Base-by-base conservation (phyloP, 2,113 vertebrate species). In the Plestiodon gilberti region DNA sequence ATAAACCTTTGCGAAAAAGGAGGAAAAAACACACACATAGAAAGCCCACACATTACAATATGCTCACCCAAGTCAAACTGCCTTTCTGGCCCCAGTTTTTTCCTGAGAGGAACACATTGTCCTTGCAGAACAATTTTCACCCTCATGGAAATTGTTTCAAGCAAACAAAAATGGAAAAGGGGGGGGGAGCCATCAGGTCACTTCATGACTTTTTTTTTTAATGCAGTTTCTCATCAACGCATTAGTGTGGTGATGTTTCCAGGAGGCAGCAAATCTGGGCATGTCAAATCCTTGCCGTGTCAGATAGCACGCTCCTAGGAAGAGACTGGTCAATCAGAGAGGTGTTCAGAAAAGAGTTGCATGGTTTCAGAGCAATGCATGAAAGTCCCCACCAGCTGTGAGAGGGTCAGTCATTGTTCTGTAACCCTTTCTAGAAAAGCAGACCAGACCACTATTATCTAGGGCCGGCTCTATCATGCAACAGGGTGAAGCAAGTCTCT, bases 61-160 rank as follows among this genome's bases (percentile, higher is more conserved):
- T 93, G 90, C 90, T 93, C 90, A 84, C 94, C 83, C 84, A 82
- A 93, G 90, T 92, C 38, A 62, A 90, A 74, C 91, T 94, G 93
- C 84, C 85, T 95, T 93, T 89, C 90, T 93, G 89, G 92, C 89
- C 90, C 90, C 92, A 92, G 93, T 93, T 92, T 95, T 94, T 91
- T 93, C 89, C n/a, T 90, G 90, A 89, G 91, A 93, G 93, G 93
- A 94, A 94, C 89, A 93, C 90, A 83, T 87, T 94, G 93, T 93
- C 95, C 94, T 94, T 92, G 93, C 88, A 92, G 91, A 92, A 91
- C 91, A 90, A 93, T 93, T 92, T 93, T 92, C 62, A 73, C 91
- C 93, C 89, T 93, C 87, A 90, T 89, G 91, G 90, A 93, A 94
- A 92, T 91, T 88, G 93, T 94, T 94, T 90, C 86, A 89, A 89